Percentiles rank a stretch among this genome's conserved stretches.
These are phyloP conservation scores for Cyclopterus lumpus DNA, from an alignment of 2,797 vertebrate genomes.

Conservation along the genomic window DNA sequence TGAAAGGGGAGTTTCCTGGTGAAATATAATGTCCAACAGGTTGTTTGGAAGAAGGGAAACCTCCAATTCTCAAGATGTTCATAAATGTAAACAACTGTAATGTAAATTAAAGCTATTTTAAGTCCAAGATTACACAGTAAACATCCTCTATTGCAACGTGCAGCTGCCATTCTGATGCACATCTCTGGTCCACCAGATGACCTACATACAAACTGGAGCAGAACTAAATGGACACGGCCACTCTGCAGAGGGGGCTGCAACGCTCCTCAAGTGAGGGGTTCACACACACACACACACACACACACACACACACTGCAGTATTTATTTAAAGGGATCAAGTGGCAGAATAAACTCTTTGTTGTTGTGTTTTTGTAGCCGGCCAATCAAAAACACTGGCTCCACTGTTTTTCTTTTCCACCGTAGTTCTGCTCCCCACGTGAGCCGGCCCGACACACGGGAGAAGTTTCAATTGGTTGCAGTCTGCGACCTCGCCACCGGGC, in stretches of 20 bases:
- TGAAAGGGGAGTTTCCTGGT: neutral
- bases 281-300: conserved; percentile 74
- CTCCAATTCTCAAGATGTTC: neutral
- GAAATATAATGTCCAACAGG: neutral
- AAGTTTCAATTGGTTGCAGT: neutral
- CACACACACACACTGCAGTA: neutral
- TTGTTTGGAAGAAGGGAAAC: neutral
- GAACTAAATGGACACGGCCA: conserved; percentile 71
- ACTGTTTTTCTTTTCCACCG: too few species aligned
- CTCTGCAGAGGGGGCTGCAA: conserved; percentile 73
- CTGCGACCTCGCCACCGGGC: neutral
- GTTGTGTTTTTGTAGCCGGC: too few species aligned
- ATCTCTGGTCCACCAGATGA: conserved; percentile 67
- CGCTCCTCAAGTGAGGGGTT: conserved; percentile 76
- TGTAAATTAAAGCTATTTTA: conserved; percentile 11
- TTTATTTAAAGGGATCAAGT: neutral
- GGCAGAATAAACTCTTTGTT: too few species aligned
- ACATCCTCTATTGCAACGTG: conserved; percentile 4
- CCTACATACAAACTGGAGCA: conserved; percentile 80
- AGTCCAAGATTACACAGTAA: conserved; percentile 8
- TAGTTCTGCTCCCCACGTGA: too few species aligned
- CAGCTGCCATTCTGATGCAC: conserved; percentile 52
- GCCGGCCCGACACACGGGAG: too few species aligned
- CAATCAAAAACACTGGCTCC: too few species aligned
- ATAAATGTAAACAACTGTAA: neutral